Conservation (phyloP, 2,113 vertebrate genomes). For the Leptosomus discolor region DNA sequence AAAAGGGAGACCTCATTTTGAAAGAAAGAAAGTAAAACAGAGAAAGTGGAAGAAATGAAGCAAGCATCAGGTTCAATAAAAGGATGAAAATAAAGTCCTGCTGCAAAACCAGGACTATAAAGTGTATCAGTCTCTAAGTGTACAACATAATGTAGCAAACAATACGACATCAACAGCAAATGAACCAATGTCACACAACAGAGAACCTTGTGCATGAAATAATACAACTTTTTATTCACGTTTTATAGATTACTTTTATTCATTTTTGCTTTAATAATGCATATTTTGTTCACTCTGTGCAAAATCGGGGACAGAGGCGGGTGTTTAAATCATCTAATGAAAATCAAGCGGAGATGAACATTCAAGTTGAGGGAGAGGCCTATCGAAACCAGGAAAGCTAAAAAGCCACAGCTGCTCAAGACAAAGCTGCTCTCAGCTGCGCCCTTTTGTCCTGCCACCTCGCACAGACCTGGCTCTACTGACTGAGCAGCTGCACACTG, state of each 20-base stretch:
- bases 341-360: slow-evolving; percentile 78
- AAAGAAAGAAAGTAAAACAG: slow-evolving; percentile 56
- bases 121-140: neutral
- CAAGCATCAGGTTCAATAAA: slow-evolving; percentile 39
- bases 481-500: slow-evolving; percentile 40
- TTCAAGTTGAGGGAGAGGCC: slow-evolving; percentile 67
- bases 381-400: slow-evolving; percentile 65
- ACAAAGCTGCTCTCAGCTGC: slow-evolving; percentile 53
- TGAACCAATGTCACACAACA: slow-evolving; percentile 44
- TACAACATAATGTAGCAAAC: slow-evolving; percentile 49
- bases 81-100: slow-evolving; percentile 3
- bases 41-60: slow-evolving; percentile 48
- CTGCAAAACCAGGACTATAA: neutral
- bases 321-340: slow-evolving; percentile 68
- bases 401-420: slow-evolving; percentile 67
- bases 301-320: slow-evolving; percentile 72
- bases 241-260: slow-evolving; percentile 81
- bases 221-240: slow-evolving; percentile 72
- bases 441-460: slow-evolving; percentile 35
- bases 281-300: slow-evolving; percentile 81
- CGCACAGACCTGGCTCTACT: slow-evolving; percentile 11
- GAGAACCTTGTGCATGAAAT: slow-evolving; percentile 70
- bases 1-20: neutral
- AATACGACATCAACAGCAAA: slow-evolving; percentile 48
- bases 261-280: slow-evolving; percentile 81